Conservation (phyloP, 2,888 invertebrate species). For the Oscheius onirici region DNA sequence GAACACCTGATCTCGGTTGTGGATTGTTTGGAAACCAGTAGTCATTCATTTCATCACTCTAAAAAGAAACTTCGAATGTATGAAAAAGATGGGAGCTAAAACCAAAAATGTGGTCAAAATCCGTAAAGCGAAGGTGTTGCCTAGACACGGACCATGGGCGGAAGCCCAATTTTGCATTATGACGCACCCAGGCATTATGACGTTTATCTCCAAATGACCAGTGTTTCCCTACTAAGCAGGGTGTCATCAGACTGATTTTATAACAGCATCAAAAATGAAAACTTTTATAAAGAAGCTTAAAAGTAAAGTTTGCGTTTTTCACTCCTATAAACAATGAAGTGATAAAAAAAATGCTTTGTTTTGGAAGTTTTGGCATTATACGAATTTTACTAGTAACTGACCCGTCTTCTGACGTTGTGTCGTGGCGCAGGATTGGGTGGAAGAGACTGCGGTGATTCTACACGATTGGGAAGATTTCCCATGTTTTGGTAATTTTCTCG, state of each 20-base stretch:
- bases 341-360: too few relatives aligned
- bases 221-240: neutral
- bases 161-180: constrained; percentile 27
- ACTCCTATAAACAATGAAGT: too few relatives aligned
- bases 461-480: constrained; percentile 12
- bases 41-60: constrained; percentile 24
- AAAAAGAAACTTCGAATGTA: neutral
- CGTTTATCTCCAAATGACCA: neutral
- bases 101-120: neutral
- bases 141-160: constrained; percentile 1
- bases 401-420: constrained; percentile 15
- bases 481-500: neutral
- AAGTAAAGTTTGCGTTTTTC: too few relatives aligned
- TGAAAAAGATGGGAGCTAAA: neutral
- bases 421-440: neutral
- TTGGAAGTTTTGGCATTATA: neutral
- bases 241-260: too few relatives aligned
- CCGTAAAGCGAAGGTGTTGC: constrained; percentile 26
- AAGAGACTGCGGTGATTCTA: constrained; percentile 9
- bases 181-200: constrained; percentile 18
- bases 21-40: constrained; percentile 30
- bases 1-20: constrained; percentile 28
- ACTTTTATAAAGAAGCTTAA: neutral
- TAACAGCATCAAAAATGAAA: neutral
- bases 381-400: neutral